These are phyloP conservation scores for Thelaira solivaga DNA, from an alignment of 2,888 invertebrate genomes.

Conservation along the genomic window DNA sequence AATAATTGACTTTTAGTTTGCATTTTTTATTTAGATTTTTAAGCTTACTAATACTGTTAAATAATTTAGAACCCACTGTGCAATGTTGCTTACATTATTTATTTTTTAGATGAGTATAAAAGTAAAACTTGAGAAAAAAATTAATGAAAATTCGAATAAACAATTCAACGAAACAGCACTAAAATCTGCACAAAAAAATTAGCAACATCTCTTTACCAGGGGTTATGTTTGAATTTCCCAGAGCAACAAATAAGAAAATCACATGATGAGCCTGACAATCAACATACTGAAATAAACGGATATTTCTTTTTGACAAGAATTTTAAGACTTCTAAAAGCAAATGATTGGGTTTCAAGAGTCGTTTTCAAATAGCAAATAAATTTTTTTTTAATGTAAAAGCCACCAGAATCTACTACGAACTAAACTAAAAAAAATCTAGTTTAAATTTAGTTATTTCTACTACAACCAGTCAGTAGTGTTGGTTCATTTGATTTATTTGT, in stretches of 20 bases:
- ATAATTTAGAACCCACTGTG: conserved; percentile 38
- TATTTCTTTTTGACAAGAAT: conserved; percentile 9
- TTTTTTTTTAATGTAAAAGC: not conserved
- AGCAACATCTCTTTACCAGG: conserved; percentile 20
- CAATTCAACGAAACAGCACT: conserved; percentile 8
- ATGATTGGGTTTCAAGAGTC: conserved; percentile 1
- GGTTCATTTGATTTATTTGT: not conserved
- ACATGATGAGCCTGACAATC: not conserved
- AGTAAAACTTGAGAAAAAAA: conserved; percentile 38
- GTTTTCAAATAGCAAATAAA: conserved; percentile 16
- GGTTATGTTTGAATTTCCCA: conserved; percentile 25
- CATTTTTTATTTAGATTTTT: too few species aligned
- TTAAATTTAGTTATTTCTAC: conserved; percentile 55
- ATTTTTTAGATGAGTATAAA: conserved; percentile 30
- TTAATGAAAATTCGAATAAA: conserved; percentile 19
- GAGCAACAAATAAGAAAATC: not conserved
- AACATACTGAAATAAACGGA: not conserved
- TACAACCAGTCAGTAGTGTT: conserved; percentile 38
- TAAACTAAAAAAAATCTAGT: conserved; percentile 55
- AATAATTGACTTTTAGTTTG: too few species aligned
- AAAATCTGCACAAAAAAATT: not conserved
- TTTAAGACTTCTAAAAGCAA: conserved; percentile 5
- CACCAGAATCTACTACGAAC: conserved; percentile 17
- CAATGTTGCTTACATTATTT: not conserved
- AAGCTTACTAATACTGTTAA: too few species aligned